Base-by-base conservation (phyloP, 2,797 vertebrate species). In the Myotis vivesi region DNA sequence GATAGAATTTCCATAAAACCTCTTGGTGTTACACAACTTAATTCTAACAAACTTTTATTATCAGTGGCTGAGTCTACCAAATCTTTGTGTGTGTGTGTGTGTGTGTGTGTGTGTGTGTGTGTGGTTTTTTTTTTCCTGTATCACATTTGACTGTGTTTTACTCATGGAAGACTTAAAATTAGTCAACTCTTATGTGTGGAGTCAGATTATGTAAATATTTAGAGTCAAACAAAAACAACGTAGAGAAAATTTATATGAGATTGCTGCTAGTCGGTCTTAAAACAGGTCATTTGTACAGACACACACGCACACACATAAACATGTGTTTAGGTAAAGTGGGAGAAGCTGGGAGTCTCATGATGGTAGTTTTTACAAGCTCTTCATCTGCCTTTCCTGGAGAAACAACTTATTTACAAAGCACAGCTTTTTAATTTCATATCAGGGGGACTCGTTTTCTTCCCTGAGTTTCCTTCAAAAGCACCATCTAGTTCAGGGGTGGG, bases 121-220 rank as follows among this genome's bases (percentile, higher is more conserved):
- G 44, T 44, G n/a, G 36, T 36, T 38, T 38, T 38, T 38, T 80
- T 90, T 75, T 72, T 80, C 49, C 62, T 93, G 12, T 80, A 73
- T 75, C 41, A 51, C 12, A 68, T 41, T 71, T 59, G 66, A 87
- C 46, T 46, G 19, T 79, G n/a, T 87, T 68, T 91, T 92, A 62
- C 38, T 76, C 46, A 53, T 8, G 87, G 76, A 83, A 91, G 33
- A 76, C 57, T 87, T 89, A 55, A 95, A 62, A 55, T 81, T 72
- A 71, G 33, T 79, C 38, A 76, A 25, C 36, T 73, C 41, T 81
- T 87, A 59, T n/a, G 91, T 17, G 64, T 96, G 75, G 84, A 94
- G 87, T 89, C 79, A 79, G 38, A 64, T 92, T 87, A 75, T 82
- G 17, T 95, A 97, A 97, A 95, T 94, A 93, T 96, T 94, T 96